Evolutionary conservation across 2,797 vertebrate genomes (phyloP), one percentile per base, ranked within the genome.

Genomic region (Falco naumanni): DNA sequence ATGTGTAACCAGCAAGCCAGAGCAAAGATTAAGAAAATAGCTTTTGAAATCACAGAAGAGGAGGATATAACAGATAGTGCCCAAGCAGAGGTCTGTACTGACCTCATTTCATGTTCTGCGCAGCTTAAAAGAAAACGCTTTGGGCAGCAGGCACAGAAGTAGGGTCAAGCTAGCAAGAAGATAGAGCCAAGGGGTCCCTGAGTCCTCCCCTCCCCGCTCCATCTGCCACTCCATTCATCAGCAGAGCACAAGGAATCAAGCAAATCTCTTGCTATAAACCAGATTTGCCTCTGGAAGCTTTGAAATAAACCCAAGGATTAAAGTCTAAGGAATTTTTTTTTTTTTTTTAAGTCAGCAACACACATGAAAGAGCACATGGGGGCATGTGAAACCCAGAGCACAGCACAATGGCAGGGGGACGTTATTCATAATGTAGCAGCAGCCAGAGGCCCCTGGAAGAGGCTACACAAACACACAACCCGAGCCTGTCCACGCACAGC

Each of bases 261-360:
- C 89, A 94, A 94, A 96, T 95, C 95, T 91, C 93, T 88, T 13
- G 56, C 93, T 89, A 75, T 70, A 95, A 94, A 92, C 92, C 94
- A 79, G 95, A 77, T 96, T 93, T 96, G 93, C 89, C 87, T 95
- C 71, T 94, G 85, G 83, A 79, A 94, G 93, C 95, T 90, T 94
- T 85, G 87, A 95, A 94, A 97, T 93, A 96, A 97, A 95, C 95
- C 95, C 91, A 24, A 85, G 87, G 95, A 96, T 97, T 97, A 91
- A 95, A 89, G 83, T 68, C 90, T 87, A 70, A 95, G 74, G 83
- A 33, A 6, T 28, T 72, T 11, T 50, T 83, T 66, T 54, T n/a
- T 21, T 31, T 75, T 69, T 77, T 60, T 56, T 6, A 77, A 95
- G 76, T 66, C 79, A 77, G 76, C 85, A 78, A 47, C 63, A 47